Percentiles rank a stretch among this genome's conserved stretches.
Evolutionary conservation across 2,888 invertebrate species (phyloP).

Genomic region (Hyposoter didymator): DNA sequence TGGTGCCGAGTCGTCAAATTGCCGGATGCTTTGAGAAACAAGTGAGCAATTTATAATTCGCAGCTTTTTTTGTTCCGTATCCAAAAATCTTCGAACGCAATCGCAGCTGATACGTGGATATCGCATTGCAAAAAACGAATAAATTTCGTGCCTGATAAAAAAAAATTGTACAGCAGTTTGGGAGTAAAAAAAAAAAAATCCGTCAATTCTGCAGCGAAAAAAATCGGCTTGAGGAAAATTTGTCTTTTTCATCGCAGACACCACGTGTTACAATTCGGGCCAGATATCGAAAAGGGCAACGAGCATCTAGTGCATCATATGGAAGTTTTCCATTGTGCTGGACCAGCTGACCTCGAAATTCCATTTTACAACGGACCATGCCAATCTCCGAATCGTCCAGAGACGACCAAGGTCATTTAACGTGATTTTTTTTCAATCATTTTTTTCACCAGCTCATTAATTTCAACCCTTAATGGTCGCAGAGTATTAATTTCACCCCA

Average conservation of each 20-base stretch:
- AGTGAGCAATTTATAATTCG: conserved; percentile 90
- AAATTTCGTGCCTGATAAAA: background rate
- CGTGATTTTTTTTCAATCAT: background rate
- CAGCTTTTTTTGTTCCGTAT: background rate
- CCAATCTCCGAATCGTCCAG: conserved; percentile 89
- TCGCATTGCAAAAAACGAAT: background rate
- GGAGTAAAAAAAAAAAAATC: background rate
- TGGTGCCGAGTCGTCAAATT: conserved; percentile 97
- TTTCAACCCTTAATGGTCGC: no score
- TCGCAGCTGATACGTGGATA: background rate
- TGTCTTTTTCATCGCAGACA: conserved; percentile 73
- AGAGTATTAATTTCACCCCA: no score
- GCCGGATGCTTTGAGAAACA: conserved; percentile 87
- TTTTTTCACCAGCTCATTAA: background rate
- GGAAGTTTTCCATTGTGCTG: conserved; percentile 98
- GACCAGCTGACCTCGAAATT: conserved; percentile 87
- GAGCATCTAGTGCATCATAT: conserved; percentile 98
- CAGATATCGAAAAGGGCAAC: conserved; percentile 91
- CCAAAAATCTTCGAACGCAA: background rate
- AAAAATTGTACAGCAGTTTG: no score
- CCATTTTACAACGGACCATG: conserved; percentile 95
- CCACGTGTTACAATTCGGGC: conserved; percentile 90
- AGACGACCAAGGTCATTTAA: conserved; percentile 87
- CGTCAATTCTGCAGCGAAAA: background rate
- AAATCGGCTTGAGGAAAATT: conserved; percentile 29